Conservation (phyloP, 2,888 invertebrate species). For the Pseudanteris insignis region DNA sequence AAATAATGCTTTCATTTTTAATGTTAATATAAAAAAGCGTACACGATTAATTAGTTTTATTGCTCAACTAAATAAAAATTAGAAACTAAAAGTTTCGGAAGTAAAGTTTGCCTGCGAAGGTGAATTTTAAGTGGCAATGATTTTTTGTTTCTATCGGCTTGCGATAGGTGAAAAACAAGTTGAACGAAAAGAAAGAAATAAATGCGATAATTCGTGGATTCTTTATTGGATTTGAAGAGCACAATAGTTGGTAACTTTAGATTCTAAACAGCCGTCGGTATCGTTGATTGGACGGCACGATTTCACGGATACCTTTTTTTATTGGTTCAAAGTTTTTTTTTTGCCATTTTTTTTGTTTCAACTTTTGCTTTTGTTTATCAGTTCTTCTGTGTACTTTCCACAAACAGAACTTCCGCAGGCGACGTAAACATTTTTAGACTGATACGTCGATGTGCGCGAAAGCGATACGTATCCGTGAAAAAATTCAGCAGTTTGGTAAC, state of each 20-base stretch:
- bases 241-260: slow-evolving; percentile 24
- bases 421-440: slow-evolving; percentile 44
- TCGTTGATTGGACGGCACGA: slow-evolving; percentile 26
- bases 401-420: slow-evolving; percentile 34
- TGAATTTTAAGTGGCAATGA: not conserved
- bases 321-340: slow-evolving; percentile 9
- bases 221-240: slow-evolving; percentile 20
- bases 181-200: slow-evolving; percentile 6
- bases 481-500: slow-evolving; percentile 26
- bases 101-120: too few species aligned
- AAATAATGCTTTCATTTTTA: too few species aligned
- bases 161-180: not conserved
- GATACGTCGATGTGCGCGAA: slow-evolving; percentile 40
- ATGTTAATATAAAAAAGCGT: too few species aligned
- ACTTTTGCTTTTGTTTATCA: slow-evolving; percentile 25
- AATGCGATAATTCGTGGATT: slow-evolving; percentile 13
- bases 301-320: slow-evolving; percentile 23
- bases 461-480: slow-evolving; percentile 31
- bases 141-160: not conserved
- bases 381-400: slow-evolving; percentile 23
- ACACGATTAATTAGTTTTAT: too few species aligned
- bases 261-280: slow-evolving; percentile 20
- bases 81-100: too few species aligned
- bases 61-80: too few species aligned
- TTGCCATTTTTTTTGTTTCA: slow-evolving; percentile 9